Conservation (phyloP, 2,113 vertebrate genomes). For the Thryonomys swinderianus region DNA sequence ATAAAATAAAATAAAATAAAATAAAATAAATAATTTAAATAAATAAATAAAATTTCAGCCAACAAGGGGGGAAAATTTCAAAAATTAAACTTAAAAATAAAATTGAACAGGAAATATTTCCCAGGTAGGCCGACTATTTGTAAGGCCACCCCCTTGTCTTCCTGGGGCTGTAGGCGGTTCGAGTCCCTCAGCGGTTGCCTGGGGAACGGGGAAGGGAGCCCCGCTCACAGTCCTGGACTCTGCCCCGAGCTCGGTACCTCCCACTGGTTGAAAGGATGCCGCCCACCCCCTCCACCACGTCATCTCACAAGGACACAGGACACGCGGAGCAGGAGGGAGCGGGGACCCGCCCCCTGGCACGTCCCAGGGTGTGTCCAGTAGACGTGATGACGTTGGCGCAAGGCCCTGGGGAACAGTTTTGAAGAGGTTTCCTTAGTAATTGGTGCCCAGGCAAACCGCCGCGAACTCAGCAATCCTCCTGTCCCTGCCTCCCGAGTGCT, state of each 20-base stretch:
- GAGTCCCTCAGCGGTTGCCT: background rate
- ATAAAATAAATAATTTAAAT: no score
- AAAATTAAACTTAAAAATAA: background rate
- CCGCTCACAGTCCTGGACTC: background rate
- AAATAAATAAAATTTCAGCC: background rate
- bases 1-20: no score
- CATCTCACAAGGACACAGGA: conserved; percentile 15
- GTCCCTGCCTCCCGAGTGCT: no score
- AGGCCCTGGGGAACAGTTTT: background rate
- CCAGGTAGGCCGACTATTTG: background rate
- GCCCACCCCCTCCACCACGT: background rate
- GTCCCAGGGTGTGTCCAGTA: background rate
- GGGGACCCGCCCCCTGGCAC: no score
- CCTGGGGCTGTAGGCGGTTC: background rate
- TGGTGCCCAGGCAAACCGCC: no score
- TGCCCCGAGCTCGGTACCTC: background rate
- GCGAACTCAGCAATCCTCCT: no score
- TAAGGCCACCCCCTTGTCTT: background rate
- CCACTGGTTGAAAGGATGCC: background rate
- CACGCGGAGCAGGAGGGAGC: background rate
- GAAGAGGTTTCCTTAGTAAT: background rate
- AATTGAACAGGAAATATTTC: background rate
- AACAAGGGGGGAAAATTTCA: no score
- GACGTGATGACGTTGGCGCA: background rate
- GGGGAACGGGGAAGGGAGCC: background rate